Evolutionary conservation across 2,113 vertebrate species (phyloP).

Genomic region (Mormoops blainvillei): DNA sequence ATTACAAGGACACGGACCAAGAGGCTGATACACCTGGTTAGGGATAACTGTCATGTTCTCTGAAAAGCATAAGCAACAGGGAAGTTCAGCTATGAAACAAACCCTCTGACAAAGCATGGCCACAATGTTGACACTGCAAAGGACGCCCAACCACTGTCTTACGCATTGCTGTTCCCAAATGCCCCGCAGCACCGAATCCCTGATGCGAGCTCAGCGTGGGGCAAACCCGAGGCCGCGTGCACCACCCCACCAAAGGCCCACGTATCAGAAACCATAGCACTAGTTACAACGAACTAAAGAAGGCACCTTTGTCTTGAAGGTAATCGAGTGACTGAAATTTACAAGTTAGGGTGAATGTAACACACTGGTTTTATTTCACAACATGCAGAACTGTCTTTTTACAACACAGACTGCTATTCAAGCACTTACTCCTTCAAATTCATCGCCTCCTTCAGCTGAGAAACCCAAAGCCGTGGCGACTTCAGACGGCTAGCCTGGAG

Average conservation of each 20-base stretch:
- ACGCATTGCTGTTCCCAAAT: not conserved
- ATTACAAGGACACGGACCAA: conserved; percentile 94
- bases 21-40: conserved; percentile 89
- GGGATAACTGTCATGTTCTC: conserved; percentile 88
- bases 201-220: no score
- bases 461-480: not conserved
- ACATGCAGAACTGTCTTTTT: not conserved
- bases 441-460: not conserved
- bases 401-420: not conserved
- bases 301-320: not conserved
- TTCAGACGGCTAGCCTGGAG: not conserved
- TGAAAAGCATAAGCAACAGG: conserved; percentile 64
- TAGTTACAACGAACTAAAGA: not conserved
- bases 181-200: not conserved
- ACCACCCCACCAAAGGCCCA: not conserved
- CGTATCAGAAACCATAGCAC: rapidly evolving
- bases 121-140: not conserved
- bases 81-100: not conserved
- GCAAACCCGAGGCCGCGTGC: not conserved
- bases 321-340: not conserved
- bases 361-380: not conserved
- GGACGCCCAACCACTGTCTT: not conserved
- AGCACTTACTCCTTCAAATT: not conserved
- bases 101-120: not conserved
- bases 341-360: not conserved